Evolutionary conservation across 2,113 vertebrate genomes (phyloP), one percentile per base, ranked within the genome.

Genomic region (Monopterus albus): DNA sequence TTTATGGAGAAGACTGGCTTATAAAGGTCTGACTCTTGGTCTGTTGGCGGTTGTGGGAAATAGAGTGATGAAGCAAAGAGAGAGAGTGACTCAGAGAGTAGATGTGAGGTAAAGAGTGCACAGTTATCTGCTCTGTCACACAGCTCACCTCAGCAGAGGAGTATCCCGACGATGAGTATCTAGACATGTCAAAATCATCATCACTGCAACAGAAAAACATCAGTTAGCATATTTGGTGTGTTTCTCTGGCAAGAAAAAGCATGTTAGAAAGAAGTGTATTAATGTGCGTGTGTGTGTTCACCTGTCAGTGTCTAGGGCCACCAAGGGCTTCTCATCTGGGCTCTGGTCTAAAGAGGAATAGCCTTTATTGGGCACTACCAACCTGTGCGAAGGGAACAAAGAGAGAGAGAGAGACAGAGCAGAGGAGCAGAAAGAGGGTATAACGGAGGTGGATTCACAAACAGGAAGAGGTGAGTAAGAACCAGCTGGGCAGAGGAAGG

Each of bases 301-400:
- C 98, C 98, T 99, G 95, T 99, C 97, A 14, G 98, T 99, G 89
- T 99, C 98, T 89, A 99, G 92, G 71, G 97, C 97, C 86, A 99
- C 98, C 89, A 99, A 88, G 1, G 97, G 98, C 85, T 98, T 98
- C 87, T 99, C 97, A 75, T 99, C 98, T 4, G 98, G 97, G 79
- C 96, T 98, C 94, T 98, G 97, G 84, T 98, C 98, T 94, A 99
- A 94, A 0, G 97, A 98, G 0, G 97, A 98, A 83, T 99, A 99
- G 73, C 97, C 98, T 93, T 99, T 99, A 85, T 98, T 99, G 29
- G 98, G 98, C 82, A 99, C 96, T 35, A 99, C 97, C 82, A 99
- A 92, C 91, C 98, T 99, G 89, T 25, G 45, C 4, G 33, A 38
- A 31, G 51, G 28, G 39, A 35, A 67, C 25, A 31, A 21, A 65